Conservation (phyloP, 2,797 vertebrate species). For the Artibeus jamaicensis region DNA sequence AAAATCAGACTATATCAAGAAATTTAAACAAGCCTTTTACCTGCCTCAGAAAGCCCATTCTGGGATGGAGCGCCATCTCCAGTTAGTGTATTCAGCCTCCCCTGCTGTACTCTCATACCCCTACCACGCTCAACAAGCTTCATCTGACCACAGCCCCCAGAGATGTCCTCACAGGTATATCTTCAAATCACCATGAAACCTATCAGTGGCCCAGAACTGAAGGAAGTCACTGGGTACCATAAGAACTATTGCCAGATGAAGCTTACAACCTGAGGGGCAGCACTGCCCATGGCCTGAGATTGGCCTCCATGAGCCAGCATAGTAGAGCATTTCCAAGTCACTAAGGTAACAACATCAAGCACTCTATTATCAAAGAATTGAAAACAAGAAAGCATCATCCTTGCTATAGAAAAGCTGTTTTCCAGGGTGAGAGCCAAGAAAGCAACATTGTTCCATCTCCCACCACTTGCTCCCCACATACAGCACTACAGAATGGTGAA, state of each 20-base stretch:
- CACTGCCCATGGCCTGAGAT: neutral
- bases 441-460: no score
- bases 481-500: no score
- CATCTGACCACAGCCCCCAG: neutral
- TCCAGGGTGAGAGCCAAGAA: neutral
- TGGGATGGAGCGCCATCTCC: neutral
- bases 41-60: neutral
- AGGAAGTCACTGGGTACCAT: neutral
- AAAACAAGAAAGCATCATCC: neutral
- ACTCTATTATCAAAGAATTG: neutral
- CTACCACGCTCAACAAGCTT: neutral
- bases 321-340: neutral
- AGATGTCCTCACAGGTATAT: neutral
- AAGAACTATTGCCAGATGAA: neutral
- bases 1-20: neutral
- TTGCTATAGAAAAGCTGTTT: neutral
- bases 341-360: neutral
- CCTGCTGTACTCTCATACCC: neutral
- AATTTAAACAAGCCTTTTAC: neutral
- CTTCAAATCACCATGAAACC: neutral
- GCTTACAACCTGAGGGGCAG: neutral
- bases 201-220: neutral
- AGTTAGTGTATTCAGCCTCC: neutral
- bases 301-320: neutral
- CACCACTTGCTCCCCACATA: no score